Percentiles rank a stretch among this genome's conserved stretches.
Evolutionary conservation across 2,888 invertebrate species (phyloP).

Genomic region (Thelaira solivaga): DNA sequence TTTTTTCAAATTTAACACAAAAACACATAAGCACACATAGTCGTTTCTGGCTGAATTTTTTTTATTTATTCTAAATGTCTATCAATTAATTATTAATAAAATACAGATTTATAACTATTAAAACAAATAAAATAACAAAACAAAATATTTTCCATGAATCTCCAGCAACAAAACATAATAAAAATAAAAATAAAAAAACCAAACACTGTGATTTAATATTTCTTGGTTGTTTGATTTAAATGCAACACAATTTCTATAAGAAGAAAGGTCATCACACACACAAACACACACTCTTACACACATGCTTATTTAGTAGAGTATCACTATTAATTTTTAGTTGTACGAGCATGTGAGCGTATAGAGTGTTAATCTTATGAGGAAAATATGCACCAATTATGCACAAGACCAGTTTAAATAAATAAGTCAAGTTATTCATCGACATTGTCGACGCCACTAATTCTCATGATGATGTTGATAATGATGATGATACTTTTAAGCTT

Average conservation of each 20-base stretch:
- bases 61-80: conserved; percentile 48
- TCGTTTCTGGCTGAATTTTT: background rate
- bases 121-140: conserved; percentile 35
- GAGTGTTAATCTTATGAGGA: conserved; percentile 42
- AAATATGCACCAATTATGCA: conserved; percentile 50
- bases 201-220: conserved; percentile 44
- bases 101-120: conserved; percentile 64
- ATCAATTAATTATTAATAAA: conserved; percentile 64
- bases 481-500: conserved; percentile 25
- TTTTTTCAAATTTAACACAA: background rate
- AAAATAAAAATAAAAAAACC: background rate
- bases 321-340: too few relatives aligned
- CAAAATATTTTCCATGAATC: conserved; percentile 4
- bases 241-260: conserved; percentile 10
- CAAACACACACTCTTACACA: too few relatives aligned
- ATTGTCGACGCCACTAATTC: conserved; percentile 1
- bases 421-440: conserved; percentile 52
- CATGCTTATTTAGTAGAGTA: too few relatives aligned
- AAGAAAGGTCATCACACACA: conserved; percentile 57
- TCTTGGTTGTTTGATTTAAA: background rate
- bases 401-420: conserved; percentile 44
- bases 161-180: background rate
- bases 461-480: conserved; percentile 14
- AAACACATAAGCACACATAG: background rate
- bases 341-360: background rate